phyloP scores from a whole-genome alignment of 1,140 invertebrate genomes.

The Eumeta japonica region DNA sequence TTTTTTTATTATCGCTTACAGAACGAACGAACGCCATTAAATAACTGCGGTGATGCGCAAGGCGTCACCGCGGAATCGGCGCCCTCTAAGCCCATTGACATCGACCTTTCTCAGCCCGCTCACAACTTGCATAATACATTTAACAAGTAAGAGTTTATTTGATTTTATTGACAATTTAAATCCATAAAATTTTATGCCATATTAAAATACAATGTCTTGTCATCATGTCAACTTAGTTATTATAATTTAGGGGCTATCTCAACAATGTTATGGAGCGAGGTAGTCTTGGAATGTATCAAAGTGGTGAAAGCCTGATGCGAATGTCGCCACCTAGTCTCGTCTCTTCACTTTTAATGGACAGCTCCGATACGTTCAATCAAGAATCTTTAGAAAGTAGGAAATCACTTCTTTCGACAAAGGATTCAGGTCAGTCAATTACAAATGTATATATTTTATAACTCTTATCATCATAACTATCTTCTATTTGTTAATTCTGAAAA shows the following conservation, averaged over 20 bases:
- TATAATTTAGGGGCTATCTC: constrained; percentile 30
- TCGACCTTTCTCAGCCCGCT: constrained; percentile 51
- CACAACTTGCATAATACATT: constrained; percentile 52
- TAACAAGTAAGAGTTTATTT: constrained; percentile 34
- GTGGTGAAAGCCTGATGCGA: constrained; percentile 48
- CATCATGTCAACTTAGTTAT: constrained; percentile 4
- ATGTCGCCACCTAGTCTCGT: constrained; percentile 54
- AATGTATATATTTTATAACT: constrained; percentile 8
- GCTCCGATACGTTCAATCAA: constrained; percentile 47
- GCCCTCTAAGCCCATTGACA: constrained; percentile 47
- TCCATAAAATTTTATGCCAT: too few species aligned
- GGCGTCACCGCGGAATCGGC: constrained; percentile 19
- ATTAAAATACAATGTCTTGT: too few species aligned
- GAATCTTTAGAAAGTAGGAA: constrained; percentile 25
- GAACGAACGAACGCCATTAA: too few species aligned
- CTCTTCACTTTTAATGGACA: constrained; percentile 51
- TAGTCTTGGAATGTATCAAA: constrained; percentile 47
- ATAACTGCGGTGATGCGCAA: constrained; percentile 24
- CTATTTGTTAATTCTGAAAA: not conserved
- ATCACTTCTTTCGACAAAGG: constrained; percentile 27
- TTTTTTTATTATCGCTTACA: too few species aligned
- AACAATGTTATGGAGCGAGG: constrained; percentile 36
- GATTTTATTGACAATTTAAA: too few species aligned
- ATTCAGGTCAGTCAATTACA: too few species aligned
- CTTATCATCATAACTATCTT: not conserved